Base-by-base conservation (phyloP, 2,113 vertebrate species). In the Chaetura pelagica region DNA sequence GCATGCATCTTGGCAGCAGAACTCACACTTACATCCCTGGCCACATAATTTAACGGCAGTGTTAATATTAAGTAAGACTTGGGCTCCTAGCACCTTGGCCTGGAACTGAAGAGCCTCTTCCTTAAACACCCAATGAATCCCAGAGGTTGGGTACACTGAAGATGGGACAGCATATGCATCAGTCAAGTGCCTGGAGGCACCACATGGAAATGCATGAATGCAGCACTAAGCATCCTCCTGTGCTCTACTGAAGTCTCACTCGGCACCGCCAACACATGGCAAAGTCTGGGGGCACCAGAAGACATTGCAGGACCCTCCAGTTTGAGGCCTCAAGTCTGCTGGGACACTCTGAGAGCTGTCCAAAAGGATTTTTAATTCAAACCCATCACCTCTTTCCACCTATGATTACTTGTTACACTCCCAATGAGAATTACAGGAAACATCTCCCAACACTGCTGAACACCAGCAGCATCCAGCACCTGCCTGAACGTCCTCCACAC, bases 241-340 rank as follows among this genome's bases (percentile, higher is more conserved):
- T 4, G 49, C 38, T 35, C 55, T 63, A 20, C 3, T 52, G 10
- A 22, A 27, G 42, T 9, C 52, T 62, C 74, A 4, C 23, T 59
- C 4, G 1, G 71, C 80, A 49, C 4, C 11, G 6, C 74, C 10
- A 5, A 58, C 1, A 20, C 15, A 6, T 0, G 1, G 0, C 24
- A 5, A 3, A 0, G 8, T 29, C 55, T 40, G 58, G 12, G 29
- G 48, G 40, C 75, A 85, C 15, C 46, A 90, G 27, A 30, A 27
- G 44, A 81, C 52, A 30, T 24, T 12, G 29, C 38, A 40, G 44
- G 4, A 66, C 21, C 2, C 73, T 66, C 61, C 69, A 78, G 66
- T 32, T 6, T 16, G 48, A 86, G 30, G 42, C 20, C 52, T 86
- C 59, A 11, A 32, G 35, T 78, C 48, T 71, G 52, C 1, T 30